Evolutionary conservation across 2,113 vertebrate genomes (phyloP), one percentile per base, ranked within the genome.

Genomic region (Rattus rattus): DNA sequence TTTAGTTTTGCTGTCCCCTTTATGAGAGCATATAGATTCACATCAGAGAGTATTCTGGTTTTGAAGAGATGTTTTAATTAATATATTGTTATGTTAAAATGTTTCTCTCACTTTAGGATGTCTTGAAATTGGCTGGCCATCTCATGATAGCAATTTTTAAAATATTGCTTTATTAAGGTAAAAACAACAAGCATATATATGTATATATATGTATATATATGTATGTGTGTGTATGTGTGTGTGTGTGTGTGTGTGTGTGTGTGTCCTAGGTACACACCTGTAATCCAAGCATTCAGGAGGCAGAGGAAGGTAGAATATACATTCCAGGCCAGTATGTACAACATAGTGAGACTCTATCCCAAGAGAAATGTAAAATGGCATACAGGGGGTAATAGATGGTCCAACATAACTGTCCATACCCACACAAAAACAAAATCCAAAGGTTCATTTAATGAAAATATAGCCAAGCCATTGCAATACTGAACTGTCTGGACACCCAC

Each of bases 1-100:
- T 97, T 94, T 95, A 67, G 93, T 88, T 94, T 95, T 88, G 65
- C 54, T 84, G 69, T 52, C 30, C 52, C 72, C 49, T 70, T 89
- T 63, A 67, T 7, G 5, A 39, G 19, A 47, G 19, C 8, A 26
- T 39, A 76, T 59, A 14, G 67, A 19, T 7, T 67, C 36, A 52
- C 33, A 30, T 92, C 84, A 87, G 47, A 75, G 89, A 59, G 59
- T 12, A 75, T 20, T 43, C 30, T 77, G 43, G 12, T 73, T 61
- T 91, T 95, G 65, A 94, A 81, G n/a, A 95, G 16, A 81, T 70
- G 2, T n/a, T 95, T 79, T 20, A 63, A 95, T 22, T 17, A 86
- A 59, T 19, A 73, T 1, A 47, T 33, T 77, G 30, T 24, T 80
- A 24, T 39, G 16, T 77, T 76, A 63, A 47, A 81, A 36, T 79